Evolutionary conservation across 2,113 vertebrate genomes (phyloP).

Genomic region (Erythrolamprus reginae): DNA sequence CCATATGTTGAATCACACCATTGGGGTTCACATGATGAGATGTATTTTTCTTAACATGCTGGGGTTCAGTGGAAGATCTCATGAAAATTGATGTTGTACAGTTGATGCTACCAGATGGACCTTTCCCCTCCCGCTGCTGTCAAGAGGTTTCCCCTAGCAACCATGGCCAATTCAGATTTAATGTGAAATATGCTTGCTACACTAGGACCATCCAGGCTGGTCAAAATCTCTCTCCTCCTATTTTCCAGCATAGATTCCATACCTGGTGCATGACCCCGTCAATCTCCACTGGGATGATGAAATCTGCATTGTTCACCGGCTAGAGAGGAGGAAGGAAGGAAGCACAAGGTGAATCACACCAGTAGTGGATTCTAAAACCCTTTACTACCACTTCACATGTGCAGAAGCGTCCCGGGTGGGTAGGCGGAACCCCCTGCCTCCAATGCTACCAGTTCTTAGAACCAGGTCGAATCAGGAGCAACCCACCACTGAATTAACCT

Average conservation of each 20-base stretch:
- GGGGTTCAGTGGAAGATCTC: not conserved
- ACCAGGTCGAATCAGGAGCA: too few species aligned
- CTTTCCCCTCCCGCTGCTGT: not conserved
- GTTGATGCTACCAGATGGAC: not conserved
- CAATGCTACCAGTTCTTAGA: too few species aligned
- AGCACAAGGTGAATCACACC: not conserved
- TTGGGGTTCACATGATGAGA: not conserved
- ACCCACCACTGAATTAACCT: not conserved
- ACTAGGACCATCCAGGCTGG: not conserved
- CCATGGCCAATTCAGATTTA: not conserved
- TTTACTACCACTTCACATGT: too few species aligned
- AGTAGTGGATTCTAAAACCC: too few species aligned
- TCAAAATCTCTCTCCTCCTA: not conserved
- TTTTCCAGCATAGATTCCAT: conserved; percentile 26
- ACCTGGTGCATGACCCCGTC: conserved; percentile 89
- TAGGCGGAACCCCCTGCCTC: too few species aligned
- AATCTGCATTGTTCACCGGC: conserved; percentile 91
- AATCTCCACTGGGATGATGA: conserved; percentile 93
- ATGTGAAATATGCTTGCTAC: not conserved
- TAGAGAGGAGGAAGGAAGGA: conserved; percentile 43
- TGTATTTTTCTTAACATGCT: not conserved
- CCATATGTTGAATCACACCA: not conserved
- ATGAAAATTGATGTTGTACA: not conserved
- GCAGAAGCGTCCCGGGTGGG: too few species aligned
- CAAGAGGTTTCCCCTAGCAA: not conserved